Conservation (phyloP, 2,888 invertebrate genomes). For the Acanthosepion lycidas region DNA sequence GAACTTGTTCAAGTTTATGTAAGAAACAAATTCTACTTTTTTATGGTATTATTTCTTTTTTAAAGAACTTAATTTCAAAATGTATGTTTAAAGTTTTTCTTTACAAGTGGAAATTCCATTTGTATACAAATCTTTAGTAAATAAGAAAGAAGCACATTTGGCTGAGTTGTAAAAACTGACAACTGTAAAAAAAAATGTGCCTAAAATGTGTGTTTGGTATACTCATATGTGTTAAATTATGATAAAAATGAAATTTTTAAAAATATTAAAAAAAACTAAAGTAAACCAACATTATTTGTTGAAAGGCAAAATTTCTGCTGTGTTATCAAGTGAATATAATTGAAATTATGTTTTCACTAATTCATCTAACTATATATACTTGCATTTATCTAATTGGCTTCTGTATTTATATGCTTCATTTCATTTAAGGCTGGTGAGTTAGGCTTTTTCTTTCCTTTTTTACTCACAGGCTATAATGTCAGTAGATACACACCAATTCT, state of each 20-base stretch:
- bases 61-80: too few relatives aligned
- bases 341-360: background rate
- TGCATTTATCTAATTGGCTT: conserved; percentile 5
- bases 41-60: too few relatives aligned
- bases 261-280: background rate
- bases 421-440: background rate
- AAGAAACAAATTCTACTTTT: too few relatives aligned
- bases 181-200: background rate
- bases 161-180: background rate
- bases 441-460: background rate
- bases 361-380: conserved; percentile 60
- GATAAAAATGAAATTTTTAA: background rate
- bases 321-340: conserved; percentile 35
- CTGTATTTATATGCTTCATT: background rate
- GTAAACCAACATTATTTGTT: background rate
- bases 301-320: background rate
- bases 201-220: background rate
- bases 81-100: too few relatives aligned
- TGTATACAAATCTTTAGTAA: too few relatives aligned
- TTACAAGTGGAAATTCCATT: too few relatives aligned
- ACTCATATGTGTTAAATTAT: background rate
- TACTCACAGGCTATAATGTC: background rate
- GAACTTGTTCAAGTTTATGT: too few relatives aligned
- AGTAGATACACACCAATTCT: background rate
- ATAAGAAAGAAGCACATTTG: background rate